These are phyloP conservation scores for Genyomyrus donnyi DNA, from an alignment of 2,113 vertebrate genomes.

Conservation along the genomic window DNA sequence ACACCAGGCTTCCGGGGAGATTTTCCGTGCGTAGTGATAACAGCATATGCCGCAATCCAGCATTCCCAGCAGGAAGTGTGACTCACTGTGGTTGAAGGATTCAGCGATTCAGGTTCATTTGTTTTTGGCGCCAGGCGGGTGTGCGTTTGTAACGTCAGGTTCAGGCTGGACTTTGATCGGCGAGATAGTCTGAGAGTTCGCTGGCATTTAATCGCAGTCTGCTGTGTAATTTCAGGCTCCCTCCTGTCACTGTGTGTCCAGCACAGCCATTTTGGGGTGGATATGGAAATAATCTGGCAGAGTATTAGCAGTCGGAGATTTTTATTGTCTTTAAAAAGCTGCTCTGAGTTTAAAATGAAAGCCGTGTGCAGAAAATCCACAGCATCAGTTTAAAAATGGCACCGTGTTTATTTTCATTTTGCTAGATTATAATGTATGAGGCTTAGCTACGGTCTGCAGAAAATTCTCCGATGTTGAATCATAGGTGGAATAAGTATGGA, in stretches of 20 bases:
- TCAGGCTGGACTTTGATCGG: neutral
- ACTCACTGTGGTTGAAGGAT: neutral
- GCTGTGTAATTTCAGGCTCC: neutral
- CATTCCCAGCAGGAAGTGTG: neutral
- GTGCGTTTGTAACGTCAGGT: neutral
- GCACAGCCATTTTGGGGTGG: neutral
- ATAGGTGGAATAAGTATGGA: neutral
- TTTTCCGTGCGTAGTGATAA: neutral
- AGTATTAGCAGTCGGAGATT: neutral
- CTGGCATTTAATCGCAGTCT: neutral
- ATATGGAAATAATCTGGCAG: neutral
- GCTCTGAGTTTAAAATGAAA: neutral
- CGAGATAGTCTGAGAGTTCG: neutral
- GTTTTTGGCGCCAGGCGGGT: neutral
- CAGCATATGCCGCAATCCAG: constrained; percentile 2
- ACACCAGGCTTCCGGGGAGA: neutral
- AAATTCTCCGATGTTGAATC: neutral
- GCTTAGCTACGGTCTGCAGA: neutral
- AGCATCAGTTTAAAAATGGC: neutral
- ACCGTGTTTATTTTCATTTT: neutral
- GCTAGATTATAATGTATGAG: neutral
- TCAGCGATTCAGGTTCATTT: neutral
- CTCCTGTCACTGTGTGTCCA: neutral
- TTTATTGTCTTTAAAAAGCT: neutral
- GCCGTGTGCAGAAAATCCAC: neutral